Evolutionary conservation across 2,888 invertebrate genomes (phyloP).

Genomic region (Sphaerophoria taeniata): DNA sequence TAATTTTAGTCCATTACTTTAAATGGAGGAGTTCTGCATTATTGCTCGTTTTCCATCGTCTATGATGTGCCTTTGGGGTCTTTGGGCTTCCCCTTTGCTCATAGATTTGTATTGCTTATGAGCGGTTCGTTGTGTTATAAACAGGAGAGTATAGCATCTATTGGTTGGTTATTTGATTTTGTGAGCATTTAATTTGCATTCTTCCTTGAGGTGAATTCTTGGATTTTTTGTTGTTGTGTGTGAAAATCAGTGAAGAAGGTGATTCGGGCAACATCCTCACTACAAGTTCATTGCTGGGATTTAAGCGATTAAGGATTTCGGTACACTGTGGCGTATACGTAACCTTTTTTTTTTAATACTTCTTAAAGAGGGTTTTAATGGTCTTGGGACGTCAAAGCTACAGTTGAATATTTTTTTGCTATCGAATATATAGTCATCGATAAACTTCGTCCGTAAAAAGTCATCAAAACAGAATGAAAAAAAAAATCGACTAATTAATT

Average conservation of each 20-base stretch:
- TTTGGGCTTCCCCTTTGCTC: slow-evolving; percentile 7
- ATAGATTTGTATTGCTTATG: neutral
- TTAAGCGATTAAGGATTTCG: neutral
- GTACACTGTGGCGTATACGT: slow-evolving; percentile 17
- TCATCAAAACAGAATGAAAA: neutral
- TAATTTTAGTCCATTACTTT: slow-evolving; percentile 67
- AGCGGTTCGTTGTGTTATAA: neutral
- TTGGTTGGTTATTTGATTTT: slow-evolving; percentile 19
- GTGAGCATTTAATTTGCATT: slow-evolving; percentile 50
- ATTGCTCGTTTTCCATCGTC: slow-evolving; percentile 16
- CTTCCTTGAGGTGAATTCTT: slow-evolving; percentile 35
- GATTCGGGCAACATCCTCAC: neutral
- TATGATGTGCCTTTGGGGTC: neutral
- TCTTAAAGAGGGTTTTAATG: neutral
- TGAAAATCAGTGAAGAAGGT: slow-evolving; percentile 9
- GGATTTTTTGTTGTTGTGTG: neutral
- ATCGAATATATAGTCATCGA: too few relatives aligned
- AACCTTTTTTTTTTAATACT: neutral
- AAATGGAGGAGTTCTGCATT: slow-evolving; percentile 57
- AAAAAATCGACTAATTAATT: neutral
- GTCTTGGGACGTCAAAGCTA: too few relatives aligned
- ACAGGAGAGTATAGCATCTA: neutral
- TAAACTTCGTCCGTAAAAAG: neutral
- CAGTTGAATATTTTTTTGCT: too few relatives aligned
- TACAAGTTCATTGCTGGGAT: neutral